Conservation (phyloP, 1,140 invertebrate genomes). For the Drosophila kepulauana region DNA sequence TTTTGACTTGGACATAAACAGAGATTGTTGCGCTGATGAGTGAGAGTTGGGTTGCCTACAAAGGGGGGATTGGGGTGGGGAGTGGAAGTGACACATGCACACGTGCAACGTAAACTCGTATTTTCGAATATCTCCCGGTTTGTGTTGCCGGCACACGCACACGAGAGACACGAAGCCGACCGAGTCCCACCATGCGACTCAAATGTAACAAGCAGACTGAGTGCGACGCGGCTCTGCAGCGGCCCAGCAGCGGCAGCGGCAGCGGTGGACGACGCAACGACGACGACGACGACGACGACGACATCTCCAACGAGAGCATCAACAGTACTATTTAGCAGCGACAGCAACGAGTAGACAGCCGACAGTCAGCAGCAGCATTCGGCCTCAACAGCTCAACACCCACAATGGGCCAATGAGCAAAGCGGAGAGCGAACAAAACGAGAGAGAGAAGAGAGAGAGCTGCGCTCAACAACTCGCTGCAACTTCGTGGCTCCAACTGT, state of each 20-base stretch:
- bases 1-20: not conserved
- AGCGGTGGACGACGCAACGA: not conserved
- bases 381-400: constrained; percentile 6
- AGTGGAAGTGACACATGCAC: not conserved
- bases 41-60: not conserved
- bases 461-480: constrained; percentile 34
- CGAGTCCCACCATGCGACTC: constrained; percentile 66
- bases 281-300: too few relatives aligned
- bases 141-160: constrained; percentile 50
- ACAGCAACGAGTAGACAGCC: constrained; percentile 53
- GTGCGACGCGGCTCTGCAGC: constrained; percentile 47
- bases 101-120: constrained; percentile 55
- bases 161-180: constrained; percentile 68
- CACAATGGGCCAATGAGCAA: constrained; percentile 47
- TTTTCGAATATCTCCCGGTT: constrained; percentile 33
- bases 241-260: constrained; percentile 19
- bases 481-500: constrained; percentile 1
- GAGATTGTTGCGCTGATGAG: not conserved
- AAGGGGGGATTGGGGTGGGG: not conserved
- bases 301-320: constrained; percentile 1
- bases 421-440: constrained; percentile 1
- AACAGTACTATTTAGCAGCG: not conserved
- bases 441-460: constrained; percentile 37
- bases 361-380: constrained; percentile 23
- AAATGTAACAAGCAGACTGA: constrained; percentile 67